phyloP scores from a whole-genome alignment of 2,797 vertebrate genomes.

The Crocidura indochinensis region DNA sequence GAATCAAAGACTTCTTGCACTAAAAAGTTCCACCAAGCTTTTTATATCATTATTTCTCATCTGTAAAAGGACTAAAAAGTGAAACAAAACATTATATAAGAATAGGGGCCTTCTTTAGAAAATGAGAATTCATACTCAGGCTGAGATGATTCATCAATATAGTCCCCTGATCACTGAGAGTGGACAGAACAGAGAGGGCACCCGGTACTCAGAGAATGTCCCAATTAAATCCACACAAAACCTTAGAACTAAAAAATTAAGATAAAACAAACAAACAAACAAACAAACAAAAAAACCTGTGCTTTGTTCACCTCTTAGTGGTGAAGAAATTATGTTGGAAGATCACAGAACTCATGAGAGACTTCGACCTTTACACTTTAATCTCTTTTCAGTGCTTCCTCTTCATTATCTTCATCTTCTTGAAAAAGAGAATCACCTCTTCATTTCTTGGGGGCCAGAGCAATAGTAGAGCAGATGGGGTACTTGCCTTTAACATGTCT shows the following conservation, averaged over 20 bases:
- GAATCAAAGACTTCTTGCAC: not conserved
- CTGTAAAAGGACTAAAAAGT: not conserved
- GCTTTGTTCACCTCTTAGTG: conserved; percentile 20
- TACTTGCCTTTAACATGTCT: too few relatives aligned
- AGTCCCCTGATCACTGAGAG: not conserved
- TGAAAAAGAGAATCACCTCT: not conserved
- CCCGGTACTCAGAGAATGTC: not conserved
- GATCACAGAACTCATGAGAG: not conserved
- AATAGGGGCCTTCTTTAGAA: conserved; percentile 8
- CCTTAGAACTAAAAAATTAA: not conserved
- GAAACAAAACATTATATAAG: not conserved
- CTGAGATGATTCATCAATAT: not conserved
- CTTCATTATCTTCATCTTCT: conserved; percentile 55
- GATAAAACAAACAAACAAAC: too few relatives aligned
- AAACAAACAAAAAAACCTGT: not conserved
- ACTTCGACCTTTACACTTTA: not conserved
- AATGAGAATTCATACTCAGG: not conserved
- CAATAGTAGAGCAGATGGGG: conserved; percentile 5
- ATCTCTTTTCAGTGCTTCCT: not conserved
- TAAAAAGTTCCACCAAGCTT: conserved; percentile 38
- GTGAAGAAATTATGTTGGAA: conserved; percentile 1
- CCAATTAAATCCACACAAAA: conserved; percentile 24
- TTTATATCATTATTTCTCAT: not conserved
- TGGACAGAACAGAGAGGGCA: not conserved
- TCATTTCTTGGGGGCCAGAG: not conserved